These are phyloP conservation scores for Distichodus sexfasciatus DNA, from an alignment of 2,797 vertebrate genomes.

Conservation along the genomic window DNA sequence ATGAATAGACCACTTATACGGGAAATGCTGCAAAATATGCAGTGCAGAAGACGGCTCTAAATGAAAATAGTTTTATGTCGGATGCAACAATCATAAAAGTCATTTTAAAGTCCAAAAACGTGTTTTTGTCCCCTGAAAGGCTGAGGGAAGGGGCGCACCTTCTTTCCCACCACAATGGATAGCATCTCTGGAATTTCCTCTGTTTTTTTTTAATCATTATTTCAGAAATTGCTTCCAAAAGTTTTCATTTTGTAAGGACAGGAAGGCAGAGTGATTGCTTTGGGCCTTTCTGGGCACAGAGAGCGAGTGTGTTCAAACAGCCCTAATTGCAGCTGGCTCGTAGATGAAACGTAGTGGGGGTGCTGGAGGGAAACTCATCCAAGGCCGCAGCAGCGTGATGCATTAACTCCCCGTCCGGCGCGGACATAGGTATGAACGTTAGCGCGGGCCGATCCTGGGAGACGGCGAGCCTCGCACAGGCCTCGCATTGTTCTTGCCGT, in stretches of 20 bases:
- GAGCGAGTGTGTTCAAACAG: constrained; percentile 7
- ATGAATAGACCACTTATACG: constrained; percentile 27
- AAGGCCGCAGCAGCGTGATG: constrained; percentile 45
- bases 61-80: background rate
- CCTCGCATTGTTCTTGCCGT: constrained; percentile 76
- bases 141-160: too few species aligned
- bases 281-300: background rate
- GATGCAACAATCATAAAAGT: background rate
- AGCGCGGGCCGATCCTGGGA: constrained; percentile 43
- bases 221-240: constrained; percentile 5
- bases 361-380: constrained; percentile 43
- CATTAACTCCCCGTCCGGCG: constrained; percentile 40
- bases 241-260: constrained; percentile 12
- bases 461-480: constrained; percentile 69
- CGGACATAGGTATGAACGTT: constrained; percentile 51
- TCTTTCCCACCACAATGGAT: background rate
- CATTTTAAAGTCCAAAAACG: background rate
- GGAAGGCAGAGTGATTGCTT: constrained; percentile 15
- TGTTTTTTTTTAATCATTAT: constrained; percentile 11
- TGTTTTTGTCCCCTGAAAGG: too few species aligned
- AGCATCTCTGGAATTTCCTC: constrained; percentile 1
- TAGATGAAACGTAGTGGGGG: constrained; percentile 33
- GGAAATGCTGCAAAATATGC: constrained; percentile 17
- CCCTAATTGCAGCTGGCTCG: constrained; percentile 39
- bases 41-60: background rate